These are phyloP conservation scores for Ophion ellenae DNA, from an alignment of 2,888 invertebrate genomes.

Conservation along the genomic window DNA sequence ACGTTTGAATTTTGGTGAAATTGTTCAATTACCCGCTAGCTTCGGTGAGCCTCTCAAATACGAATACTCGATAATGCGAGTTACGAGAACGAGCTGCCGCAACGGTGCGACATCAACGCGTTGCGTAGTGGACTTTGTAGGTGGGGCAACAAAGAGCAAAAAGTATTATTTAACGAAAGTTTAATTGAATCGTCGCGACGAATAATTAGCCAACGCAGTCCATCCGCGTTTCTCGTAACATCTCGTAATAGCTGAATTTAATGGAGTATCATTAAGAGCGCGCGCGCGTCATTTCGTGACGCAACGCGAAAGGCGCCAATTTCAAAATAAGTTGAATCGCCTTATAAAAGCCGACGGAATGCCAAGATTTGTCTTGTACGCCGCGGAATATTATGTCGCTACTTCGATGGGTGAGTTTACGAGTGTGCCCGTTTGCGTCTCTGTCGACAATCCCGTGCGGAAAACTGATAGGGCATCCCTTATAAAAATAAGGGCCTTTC, in stretches of 20 bases:
- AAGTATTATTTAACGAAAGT: neutral
- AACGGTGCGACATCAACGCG: too few relatives aligned
- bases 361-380: constrained; percentile 64
- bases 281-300: constrained; percentile 68
- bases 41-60: too few relatives aligned
- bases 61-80: too few relatives aligned
- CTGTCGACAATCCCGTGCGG: too few relatives aligned
- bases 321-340: constrained; percentile 49
- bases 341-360: constrained; percentile 72
- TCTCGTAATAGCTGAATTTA: constrained; percentile 64
- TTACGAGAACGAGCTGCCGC: too few relatives aligned
- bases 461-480: too few relatives aligned
- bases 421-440: neutral
- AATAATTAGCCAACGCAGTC: constrained; percentile 52
- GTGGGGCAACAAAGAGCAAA: neutral
- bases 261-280: constrained; percentile 69
- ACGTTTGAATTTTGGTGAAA: too few relatives aligned
- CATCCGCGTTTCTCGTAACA: constrained; percentile 21
- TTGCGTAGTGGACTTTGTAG: neutral
- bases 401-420: constrained; percentile 77
- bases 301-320: constrained; percentile 31
- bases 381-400: constrained; percentile 74
- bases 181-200: constrained; percentile 41
- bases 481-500: too few relatives aligned
- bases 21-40: too few relatives aligned